phyloP scores from a whole-genome alignment of 2,113 vertebrate genomes.

The Coptodon bakossiorum region DNA sequence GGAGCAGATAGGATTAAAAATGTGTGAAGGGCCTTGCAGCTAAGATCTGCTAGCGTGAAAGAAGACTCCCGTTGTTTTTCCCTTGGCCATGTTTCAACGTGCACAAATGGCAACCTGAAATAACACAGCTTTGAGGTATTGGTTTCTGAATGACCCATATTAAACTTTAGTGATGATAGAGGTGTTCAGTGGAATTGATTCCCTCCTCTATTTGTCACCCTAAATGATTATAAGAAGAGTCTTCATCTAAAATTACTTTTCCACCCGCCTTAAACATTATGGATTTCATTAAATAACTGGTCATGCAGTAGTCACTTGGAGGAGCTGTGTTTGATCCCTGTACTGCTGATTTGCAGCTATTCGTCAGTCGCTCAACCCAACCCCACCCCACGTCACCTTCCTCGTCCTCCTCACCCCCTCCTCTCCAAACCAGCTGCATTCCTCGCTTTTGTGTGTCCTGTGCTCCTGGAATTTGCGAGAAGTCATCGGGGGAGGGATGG shows the following conservation, averaged over 20 bases:
- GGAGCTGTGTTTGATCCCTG: background rate
- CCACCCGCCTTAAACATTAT: background rate
- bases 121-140: background rate
- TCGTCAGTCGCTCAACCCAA: background rate
- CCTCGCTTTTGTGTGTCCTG: constrained; percentile 41
- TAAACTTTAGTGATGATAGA: background rate
- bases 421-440: constrained; percentile 39
- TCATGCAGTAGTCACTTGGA: background rate
- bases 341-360: background rate
- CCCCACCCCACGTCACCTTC: constrained; percentile 8
- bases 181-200: background rate
- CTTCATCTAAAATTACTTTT: background rate
- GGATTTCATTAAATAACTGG: background rate
- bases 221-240: background rate
- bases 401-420: background rate
- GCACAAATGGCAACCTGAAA: background rate
- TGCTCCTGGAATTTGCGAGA: constrained; percentile 49
- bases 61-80: background rate
- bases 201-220: background rate
- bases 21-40: background rate
- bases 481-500: constrained; percentile 8
- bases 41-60: background rate
- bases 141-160: background rate
- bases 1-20: background rate
- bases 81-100: background rate